Evolutionary conservation across 1,140 invertebrate genomes (phyloP), one percentile per base, ranked within the genome.

Genomic region (Archivesica marissinica): DNA sequence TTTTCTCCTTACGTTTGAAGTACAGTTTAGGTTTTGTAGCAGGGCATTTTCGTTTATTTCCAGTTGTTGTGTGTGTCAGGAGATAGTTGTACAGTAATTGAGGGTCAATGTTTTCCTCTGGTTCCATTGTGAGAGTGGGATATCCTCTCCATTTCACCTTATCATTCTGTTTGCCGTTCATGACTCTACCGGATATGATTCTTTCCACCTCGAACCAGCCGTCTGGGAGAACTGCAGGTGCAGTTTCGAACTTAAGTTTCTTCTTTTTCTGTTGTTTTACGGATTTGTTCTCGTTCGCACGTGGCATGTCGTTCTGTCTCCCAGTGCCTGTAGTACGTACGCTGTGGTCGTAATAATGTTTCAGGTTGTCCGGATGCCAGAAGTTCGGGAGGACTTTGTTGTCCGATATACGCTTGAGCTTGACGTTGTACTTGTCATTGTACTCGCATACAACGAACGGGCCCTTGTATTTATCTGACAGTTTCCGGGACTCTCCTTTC

Each of bases 71-170:
- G 25, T 17, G 25, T 28, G 11, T 17, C 59, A 64, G 25, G 25
- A 15, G 59, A 64, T 64, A 64, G 11, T 64, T 13, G 59, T 64
- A 64, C 13, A 64, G 13, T 13, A 64, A 28, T 13, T 64, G 15
- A n/a, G n/a, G n/a, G n/a, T n/a, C n/a, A n/a, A n/a, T 64, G 25
- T 64, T 64, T 64, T 64, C 59, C 59, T 64, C 59, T 15, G 59
- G 59, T 28, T 64, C 59, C 25, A 13, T 15, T 13, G 59, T 64
- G 11, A 64, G 11, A 13, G 13, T 25, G 25, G 59, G 59, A 28
- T 64, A 64, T 11, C 59, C 59, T 64, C 25, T 64, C 59, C 59
- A 64, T 64, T 64, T 64, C 13, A 64, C 25, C 25, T 64, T 64
- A 25, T 64, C 13, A 13, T 15, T 64, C 25, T 64, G 59, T 64